These are phyloP conservation scores for Thinocorus orbignyianus DNA, from an alignment of 2,113 vertebrate genomes.

Conservation along the genomic window DNA sequence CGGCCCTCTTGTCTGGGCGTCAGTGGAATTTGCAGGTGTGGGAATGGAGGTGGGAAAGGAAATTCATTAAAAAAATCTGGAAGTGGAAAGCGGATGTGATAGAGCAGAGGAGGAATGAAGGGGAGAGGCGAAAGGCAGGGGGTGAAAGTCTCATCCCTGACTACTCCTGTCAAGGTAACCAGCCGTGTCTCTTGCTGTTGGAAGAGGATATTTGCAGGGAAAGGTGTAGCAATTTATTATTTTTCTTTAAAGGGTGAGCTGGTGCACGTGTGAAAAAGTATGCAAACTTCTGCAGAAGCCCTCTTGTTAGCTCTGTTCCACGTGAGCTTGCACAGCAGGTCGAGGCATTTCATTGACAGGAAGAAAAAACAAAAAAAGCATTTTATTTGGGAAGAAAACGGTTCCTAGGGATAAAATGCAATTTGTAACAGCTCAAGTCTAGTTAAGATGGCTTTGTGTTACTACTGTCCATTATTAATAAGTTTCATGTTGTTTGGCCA, in stretches of 20 bases:
- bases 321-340: not conserved
- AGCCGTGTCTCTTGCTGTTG: not conserved
- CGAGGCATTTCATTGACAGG: not conserved
- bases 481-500: constrained; percentile 9
- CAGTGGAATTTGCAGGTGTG: not conserved
- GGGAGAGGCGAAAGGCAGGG: not conserved
- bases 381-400: not conserved
- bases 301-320: not conserved
- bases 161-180: not conserved
- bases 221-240: not conserved
- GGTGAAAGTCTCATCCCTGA: not conserved
- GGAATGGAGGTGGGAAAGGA: not conserved
- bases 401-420: not conserved
- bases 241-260: not conserved
- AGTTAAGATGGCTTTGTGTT: not conserved
- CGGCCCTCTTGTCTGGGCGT: fast-evolving
- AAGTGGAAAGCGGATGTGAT: not conserved
- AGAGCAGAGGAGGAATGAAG: not conserved
- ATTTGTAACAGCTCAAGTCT: not conserved
- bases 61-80: not conserved
- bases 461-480: not conserved
- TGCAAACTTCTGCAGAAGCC: not conserved
- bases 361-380: not conserved
- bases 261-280: not conserved
- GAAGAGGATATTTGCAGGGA: not conserved